Evolutionary conservation across 2,888 invertebrate genomes (phyloP).

Genomic region (Lithophane leautieri): DNA sequence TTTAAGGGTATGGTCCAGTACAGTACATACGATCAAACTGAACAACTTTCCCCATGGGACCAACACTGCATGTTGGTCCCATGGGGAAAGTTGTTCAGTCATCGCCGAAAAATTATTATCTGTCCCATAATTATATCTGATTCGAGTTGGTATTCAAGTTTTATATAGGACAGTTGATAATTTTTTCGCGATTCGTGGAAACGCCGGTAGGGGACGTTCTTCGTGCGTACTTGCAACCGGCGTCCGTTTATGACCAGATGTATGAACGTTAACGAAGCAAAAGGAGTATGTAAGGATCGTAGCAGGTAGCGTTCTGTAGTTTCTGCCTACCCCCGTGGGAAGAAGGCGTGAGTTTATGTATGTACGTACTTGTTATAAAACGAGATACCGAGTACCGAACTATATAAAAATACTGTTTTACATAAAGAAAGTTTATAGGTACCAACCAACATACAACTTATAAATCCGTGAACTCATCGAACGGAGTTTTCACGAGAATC

Average conservation of each 20-base stretch:
- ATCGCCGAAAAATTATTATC: not conserved
- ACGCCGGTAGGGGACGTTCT: not conserved
- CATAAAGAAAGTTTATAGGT: slow-evolving; percentile 2
- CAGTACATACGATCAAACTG: not conserved
- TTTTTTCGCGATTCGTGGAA: not conserved
- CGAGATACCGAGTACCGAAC: not conserved
- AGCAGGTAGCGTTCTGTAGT: not conserved
- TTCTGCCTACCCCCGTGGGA: not conserved
- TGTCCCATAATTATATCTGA: not conserved
- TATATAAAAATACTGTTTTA: not conserved
- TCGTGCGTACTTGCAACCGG: not conserved
- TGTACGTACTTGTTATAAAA: not conserved
- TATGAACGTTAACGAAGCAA: too few relatives aligned
- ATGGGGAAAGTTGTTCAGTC: too few relatives aligned
- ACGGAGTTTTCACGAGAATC: slow-evolving; percentile 51
- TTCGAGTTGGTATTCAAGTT: not conserved
- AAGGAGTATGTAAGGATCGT: too few relatives aligned
- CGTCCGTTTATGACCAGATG: too few relatives aligned
- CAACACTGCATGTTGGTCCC: too few relatives aligned
- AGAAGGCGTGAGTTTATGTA: not conserved
- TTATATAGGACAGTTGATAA: not conserved
- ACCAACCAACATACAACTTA: not conserved
- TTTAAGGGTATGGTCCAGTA: not conserved
- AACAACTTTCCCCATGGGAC: not conserved
- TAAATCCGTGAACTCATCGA: slow-evolving; percentile 4